Conservation (phyloP, 2,888 invertebrate genomes). For the Petrolisthes manimaculis region DNA sequence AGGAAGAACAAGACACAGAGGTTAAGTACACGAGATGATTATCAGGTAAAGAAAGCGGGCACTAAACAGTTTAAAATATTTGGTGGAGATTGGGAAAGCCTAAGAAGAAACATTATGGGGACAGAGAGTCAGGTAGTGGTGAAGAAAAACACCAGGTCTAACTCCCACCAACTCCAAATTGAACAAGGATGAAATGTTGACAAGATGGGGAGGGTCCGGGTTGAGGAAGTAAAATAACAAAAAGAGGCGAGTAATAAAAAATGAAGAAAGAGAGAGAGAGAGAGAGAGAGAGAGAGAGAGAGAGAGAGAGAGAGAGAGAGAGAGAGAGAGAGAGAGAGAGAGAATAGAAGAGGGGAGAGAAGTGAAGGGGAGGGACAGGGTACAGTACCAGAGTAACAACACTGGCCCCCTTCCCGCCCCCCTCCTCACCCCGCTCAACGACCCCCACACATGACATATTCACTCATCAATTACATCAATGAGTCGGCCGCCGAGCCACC, state of each 20-base stretch:
- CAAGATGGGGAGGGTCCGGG: background rate
- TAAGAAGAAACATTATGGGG: background rate
- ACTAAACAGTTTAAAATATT: no score
- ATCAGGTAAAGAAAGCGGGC: no score
- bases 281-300: background rate
- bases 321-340: background rate
- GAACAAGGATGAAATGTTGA: no score
- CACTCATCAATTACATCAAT: conserved; percentile 56
- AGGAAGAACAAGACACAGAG: background rate
- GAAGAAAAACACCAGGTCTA: background rate
- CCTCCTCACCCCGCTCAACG: background rate
- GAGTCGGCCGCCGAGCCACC: conserved; percentile 46
- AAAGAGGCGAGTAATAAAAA: background rate
- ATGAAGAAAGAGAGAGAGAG: background rate
- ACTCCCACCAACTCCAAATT: conserved; percentile 7
- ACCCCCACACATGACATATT: conserved; percentile 47
- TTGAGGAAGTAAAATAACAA: background rate
- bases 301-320: background rate
- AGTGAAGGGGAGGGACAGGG: background rate
- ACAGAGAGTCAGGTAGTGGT: background rate
- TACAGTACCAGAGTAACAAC: background rate
- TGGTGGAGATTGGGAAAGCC: no score
- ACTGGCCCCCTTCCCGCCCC: conserved; percentile 6
- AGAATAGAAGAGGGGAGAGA: background rate
- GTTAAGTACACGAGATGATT: no score